Conservation (phyloP, 2,888 invertebrate species). For the Acronicta alni region DNA sequence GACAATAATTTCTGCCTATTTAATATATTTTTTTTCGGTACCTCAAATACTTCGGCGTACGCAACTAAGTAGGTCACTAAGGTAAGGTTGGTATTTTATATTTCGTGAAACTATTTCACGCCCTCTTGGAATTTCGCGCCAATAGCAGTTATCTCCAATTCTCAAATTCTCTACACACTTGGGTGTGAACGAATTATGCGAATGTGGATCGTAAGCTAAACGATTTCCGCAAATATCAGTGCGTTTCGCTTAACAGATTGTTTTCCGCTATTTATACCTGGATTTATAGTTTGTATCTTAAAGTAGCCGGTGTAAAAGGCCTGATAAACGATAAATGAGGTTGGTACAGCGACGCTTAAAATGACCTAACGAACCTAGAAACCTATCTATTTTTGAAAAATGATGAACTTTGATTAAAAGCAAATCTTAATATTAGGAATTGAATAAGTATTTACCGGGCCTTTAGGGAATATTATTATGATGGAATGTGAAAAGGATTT, state of each 20-base stretch:
- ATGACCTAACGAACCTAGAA: too few relatives aligned
- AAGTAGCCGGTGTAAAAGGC: background rate
- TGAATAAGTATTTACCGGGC: too few relatives aligned
- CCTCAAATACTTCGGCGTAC: conserved; percentile 27
- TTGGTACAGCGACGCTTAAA: too few relatives aligned
- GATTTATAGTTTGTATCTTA: too few relatives aligned
- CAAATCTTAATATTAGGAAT: too few relatives aligned
- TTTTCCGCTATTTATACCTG: background rate
- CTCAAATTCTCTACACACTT: conserved; percentile 58
- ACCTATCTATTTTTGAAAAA: too few relatives aligned
- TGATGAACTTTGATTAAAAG: too few relatives aligned
- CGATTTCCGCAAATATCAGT: conserved; percentile 32
- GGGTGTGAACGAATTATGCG: conserved; percentile 61
- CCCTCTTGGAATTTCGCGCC: conserved; percentile 59
- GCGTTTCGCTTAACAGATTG: background rate
- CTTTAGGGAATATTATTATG: too few relatives aligned
- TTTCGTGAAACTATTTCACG: conserved; percentile 67
- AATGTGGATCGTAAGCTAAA: conserved; percentile 55
- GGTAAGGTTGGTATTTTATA: conserved; percentile 59
- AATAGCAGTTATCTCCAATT: conserved; percentile 62
- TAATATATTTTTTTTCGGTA: conserved; percentile 13
- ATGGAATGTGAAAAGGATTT: too few relatives aligned
- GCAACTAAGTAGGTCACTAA: conserved; percentile 44
- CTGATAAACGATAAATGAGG: too few relatives aligned
- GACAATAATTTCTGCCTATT: conserved; percentile 20